Base-by-base conservation (phyloP, 2,113 vertebrate species). In the Taurulus bubalis region DNA sequence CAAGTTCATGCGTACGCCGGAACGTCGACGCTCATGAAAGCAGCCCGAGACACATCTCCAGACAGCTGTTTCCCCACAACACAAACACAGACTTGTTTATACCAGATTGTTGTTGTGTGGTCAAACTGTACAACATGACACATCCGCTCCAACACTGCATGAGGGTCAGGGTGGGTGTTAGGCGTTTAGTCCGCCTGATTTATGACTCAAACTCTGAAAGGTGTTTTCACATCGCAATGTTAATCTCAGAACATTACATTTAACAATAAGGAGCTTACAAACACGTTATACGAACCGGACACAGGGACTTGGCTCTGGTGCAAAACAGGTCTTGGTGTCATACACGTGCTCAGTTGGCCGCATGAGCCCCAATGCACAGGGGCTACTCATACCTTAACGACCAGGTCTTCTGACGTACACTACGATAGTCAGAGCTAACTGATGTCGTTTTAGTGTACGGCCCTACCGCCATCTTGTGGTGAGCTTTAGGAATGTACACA, bases 381-480 rank as follows among this genome's bases (percentile, higher is more conserved):
- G 6, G 2, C 64, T 32, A 36, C 22, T 65, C 38, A 11, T 9
- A 20, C n/a, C 58, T 42, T 30, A 28, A 55, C 47, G n/a, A 16
- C 12, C 8, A 8, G 4, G n/a, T 34, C 58, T 53, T 26, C 5
- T 15, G 18, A 9, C 20, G 16, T 6, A 47, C 16, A 14, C 1
- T 18, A 15, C 16, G 15, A 10, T 6, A 12, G 22, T 45, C 40
- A 49, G 51, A 69, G 18, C 10, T 0, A 9, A 32, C 28, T 55
- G 36, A 10, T 53, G 22, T 63, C 8, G 38, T 36, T 28, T 47
- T 9, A 15, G 32, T 22, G 47, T 66, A 38, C 58, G 34, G 24
- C 34, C 16, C 16, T 69, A 53, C 69, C 76, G 84, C 86, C 90
- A 81, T 26, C 89, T 79, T 32, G 74, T 87, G 90, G 73, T 71